Base-by-base conservation (phyloP, 2,797 vertebrate genomes). In the Sciaenops ocellatus region DNA sequence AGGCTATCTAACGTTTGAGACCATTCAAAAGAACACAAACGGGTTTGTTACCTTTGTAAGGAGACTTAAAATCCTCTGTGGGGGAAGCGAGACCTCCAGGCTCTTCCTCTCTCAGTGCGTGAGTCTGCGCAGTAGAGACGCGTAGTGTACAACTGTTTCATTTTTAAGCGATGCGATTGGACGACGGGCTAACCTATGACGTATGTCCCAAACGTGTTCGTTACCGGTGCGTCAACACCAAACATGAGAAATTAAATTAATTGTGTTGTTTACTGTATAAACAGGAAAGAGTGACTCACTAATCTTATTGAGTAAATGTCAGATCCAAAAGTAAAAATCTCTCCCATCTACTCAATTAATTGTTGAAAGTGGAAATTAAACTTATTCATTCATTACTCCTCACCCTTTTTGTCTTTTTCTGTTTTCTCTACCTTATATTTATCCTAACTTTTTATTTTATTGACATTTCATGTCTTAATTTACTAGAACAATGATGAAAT, bases 91-190 rank as follows among this genome's bases (percentile, higher is more conserved):
- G 73, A 55, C 66, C 82, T 73, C 30, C 30, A 5, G 44, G 17
- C 57, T 76, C 84, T 84, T 89, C 87, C 81, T 83, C 34, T 24
- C 81, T 83, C 34, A 20, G 57, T 46, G 51, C 10, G 11, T 48
- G 87, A 76, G 90, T 71, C 73, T 94, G 91, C 93, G 93, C 91
- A 89, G 26, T 34, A 26, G 18, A 15, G 51, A 22, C 3, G 7
- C 11, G 62, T 76, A 59, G 70, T 65, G 72, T 15, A 5, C 2
- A 51, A 1, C 9, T 8, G 1, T 67, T 79, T 3, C 42, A 60
- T 54, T 66, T 65, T 54, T 1, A 0, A 64, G 57, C 34, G n/a
- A 73, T 59, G 0, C 30, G 76, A 92, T 90, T 91, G 91, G 90
- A 44, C 59, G 30, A 50, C 22, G 24, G 16, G 8, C 24, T 8